Percentiles rank a stretch among this genome's conserved stretches.
Evolutionary conservation across 1,140 invertebrate genomes (phyloP).

Genomic region (Polyergus mexicanus): DNA sequence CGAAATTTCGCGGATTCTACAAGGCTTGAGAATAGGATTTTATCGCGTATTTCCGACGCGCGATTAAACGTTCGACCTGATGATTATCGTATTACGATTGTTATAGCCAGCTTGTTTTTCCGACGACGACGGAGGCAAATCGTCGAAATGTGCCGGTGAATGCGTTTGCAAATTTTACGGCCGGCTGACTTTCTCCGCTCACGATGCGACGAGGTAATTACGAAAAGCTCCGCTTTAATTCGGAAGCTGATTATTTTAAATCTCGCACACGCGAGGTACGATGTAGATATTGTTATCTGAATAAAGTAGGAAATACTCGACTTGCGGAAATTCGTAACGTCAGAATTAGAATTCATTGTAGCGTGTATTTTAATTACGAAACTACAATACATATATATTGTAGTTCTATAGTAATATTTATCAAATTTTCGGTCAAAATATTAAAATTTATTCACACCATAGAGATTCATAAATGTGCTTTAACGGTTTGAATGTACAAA

Average conservation of each 20-base stretch:
- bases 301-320: slow-evolving; percentile 13
- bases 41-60: background rate
- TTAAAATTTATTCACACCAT: background rate
- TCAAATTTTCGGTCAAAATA: slow-evolving; percentile 7
- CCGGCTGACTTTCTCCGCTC: slow-evolving; percentile 15
- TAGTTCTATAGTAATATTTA: slow-evolving; percentile 10
- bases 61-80: slow-evolving; percentile 21
- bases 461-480: background rate
- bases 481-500: background rate
- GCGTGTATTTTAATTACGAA: slow-evolving; percentile 19
- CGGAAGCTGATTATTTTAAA: slow-evolving; percentile 40
- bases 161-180: slow-evolving; percentile 41
- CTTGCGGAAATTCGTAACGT: background rate
- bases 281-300: slow-evolving; percentile 10
- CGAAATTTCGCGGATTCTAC: slow-evolving; percentile 8
- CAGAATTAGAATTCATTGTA: slow-evolving; percentile 1
- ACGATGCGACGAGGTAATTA: slow-evolving; percentile 1
- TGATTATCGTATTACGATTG: slow-evolving; percentile 42
- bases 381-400: background rate
- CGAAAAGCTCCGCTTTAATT: slow-evolving; percentile 14
- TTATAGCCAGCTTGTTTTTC: slow-evolving; percentile 35
- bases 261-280: background rate
- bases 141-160: background rate
- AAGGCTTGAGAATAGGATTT: slow-evolving; percentile 44
- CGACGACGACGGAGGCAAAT: no score